Evolutionary conservation across 2,888 invertebrate species (phyloP).

Genomic region (Phragmatobia fuliginosa): DNA sequence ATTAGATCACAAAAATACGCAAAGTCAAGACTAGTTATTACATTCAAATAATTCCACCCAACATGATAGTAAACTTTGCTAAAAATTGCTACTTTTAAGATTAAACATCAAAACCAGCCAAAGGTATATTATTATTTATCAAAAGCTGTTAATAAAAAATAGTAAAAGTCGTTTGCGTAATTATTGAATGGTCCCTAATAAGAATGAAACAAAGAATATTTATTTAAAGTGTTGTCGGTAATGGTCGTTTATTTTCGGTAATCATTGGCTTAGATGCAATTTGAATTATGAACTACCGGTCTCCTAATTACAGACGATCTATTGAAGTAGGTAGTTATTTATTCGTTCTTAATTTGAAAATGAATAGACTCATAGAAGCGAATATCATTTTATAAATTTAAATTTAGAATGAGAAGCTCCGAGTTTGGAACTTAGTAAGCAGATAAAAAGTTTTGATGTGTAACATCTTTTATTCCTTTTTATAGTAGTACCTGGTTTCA

Average conservation of each 20-base stretch:
- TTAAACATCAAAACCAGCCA: too few species aligned
- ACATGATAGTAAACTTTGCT: too few species aligned
- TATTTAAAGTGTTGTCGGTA: not conserved
- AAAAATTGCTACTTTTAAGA: too few species aligned
- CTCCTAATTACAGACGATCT: not conserved
- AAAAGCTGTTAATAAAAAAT: too few species aligned
- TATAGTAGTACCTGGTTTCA: too few species aligned
- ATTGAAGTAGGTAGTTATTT: not conserved
- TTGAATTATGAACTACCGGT: not conserved
- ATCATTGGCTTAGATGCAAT: not conserved
- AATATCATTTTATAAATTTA: not conserved
- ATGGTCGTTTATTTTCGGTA: conserved; percentile 6
- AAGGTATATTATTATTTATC: too few species aligned
- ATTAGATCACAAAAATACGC: too few species aligned
- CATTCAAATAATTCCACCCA: too few species aligned
- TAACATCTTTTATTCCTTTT: too few species aligned
- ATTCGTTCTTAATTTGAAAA: not conserved
- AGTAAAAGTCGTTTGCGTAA: too few species aligned
- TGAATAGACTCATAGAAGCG: not conserved
- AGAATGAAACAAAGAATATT: not conserved
- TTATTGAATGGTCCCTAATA: too few species aligned
- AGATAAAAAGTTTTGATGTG: not conserved
- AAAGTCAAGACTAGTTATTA: too few species aligned
- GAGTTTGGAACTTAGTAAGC: not conserved
- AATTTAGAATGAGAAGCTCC: not conserved